Evolutionary conservation across 2,888 invertebrate species (phyloP).

Genomic region (Punctoribates punctum): DNA sequence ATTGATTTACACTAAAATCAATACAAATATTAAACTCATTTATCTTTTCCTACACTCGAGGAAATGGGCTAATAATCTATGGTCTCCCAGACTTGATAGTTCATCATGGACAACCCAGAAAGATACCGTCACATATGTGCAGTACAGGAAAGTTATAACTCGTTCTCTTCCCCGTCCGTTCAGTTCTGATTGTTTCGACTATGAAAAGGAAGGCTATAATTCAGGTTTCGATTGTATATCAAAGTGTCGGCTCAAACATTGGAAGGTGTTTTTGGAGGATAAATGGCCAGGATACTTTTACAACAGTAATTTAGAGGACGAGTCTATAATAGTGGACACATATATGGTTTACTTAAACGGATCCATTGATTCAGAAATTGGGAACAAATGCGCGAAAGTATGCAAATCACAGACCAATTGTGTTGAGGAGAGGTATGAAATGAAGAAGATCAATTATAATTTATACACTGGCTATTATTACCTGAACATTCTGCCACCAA

Average conservation of each 20-base stretch:
- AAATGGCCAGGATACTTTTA: neutral
- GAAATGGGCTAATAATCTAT: no score
- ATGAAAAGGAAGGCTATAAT: neutral
- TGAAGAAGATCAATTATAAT: neutral
- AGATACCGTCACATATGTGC: neutral
- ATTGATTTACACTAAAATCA: no score
- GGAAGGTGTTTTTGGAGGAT: neutral
- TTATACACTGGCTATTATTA: neutral
- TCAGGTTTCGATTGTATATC: neutral
- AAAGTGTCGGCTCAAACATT: neutral
- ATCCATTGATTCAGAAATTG: neutral
- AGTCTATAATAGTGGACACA: neutral
- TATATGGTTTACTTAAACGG: neutral
- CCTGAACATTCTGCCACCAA: neutral
- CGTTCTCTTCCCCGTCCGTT: neutral
- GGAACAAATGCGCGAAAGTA: neutral
- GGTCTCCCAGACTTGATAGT: neutral
- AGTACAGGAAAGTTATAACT: neutral
- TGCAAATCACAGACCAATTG: neutral
- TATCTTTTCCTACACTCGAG: no score
- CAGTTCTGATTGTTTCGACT: neutral
- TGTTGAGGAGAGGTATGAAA: neutral
- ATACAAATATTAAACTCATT: no score
- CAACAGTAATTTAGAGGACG: neutral
- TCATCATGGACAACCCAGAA: rapidly evolving